Percentiles rank a stretch among this genome's conserved stretches.
These are phyloP conservation scores for Dendrophyllia cribrosa DNA, from an alignment of 64 coral and sea anemone species.

Conservation along the genomic window DNA sequence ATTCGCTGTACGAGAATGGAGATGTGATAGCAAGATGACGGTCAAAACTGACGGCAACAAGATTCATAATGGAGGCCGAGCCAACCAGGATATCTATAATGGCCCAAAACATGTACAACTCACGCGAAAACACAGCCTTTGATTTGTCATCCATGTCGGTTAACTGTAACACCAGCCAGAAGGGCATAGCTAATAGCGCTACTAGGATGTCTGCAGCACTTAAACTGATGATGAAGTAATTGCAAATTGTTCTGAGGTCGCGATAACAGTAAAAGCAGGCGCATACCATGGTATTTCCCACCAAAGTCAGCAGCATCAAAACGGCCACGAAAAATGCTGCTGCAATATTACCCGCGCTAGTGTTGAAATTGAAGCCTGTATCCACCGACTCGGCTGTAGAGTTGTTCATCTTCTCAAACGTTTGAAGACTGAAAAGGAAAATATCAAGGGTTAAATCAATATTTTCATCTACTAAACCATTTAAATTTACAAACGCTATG, in stretches of 20 bases:
- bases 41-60: slow-evolving; percentile 93
- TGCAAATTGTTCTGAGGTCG: slow-evolving; percentile 85
- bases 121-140: neutral
- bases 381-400: neutral
- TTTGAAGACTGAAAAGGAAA: slow-evolving; percentile 29
- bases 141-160: slow-evolving; percentile 35
- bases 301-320: slow-evolving; percentile 77
- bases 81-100: slow-evolving; percentile 81
- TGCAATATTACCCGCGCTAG: slow-evolving; percentile 61
- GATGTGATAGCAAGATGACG: slow-evolving; percentile 86
- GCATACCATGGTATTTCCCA: slow-evolving; percentile 77
- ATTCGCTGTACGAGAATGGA: slow-evolving; percentile 77
- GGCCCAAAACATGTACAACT: slow-evolving; percentile 68
- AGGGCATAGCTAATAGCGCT: slow-evolving; percentile 82
- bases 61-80: slow-evolving; percentile 81
- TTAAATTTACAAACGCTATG: too few species aligned
- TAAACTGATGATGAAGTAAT: slow-evolving; percentile 95
- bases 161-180: slow-evolving; percentile 87
- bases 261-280: slow-evolving; percentile 80
- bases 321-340: slow-evolving; percentile 84
- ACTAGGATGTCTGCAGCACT: slow-evolving; percentile 85
- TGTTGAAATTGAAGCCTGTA: slow-evolving; percentile 1
- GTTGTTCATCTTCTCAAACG: slow-evolving; percentile 11
- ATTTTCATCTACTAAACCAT: neutral
- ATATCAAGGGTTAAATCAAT: neutral